phyloP scores from a whole-genome alignment of 1,140 invertebrate genomes.

The Zaprionus vittiger region DNA sequence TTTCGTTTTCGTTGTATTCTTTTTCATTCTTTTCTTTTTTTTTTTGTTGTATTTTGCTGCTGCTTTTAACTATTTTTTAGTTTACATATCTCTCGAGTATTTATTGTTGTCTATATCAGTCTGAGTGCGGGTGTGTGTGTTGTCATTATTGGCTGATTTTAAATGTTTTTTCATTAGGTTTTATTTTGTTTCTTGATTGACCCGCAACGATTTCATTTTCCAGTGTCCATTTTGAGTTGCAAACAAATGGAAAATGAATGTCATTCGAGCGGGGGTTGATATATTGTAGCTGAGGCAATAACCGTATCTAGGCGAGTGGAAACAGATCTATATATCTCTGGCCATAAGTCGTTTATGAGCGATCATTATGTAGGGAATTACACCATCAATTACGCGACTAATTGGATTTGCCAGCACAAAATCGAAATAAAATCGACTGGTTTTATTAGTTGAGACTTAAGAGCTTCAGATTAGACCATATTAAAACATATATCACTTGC shows the following conservation, averaged over 20 bases:
- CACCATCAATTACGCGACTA: conserved; percentile 3
- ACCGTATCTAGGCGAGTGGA: too few relatives aligned
- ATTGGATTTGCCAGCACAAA: background rate
- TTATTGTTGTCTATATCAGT: conserved; percentile 45
- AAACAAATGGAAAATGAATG: conserved; percentile 40
- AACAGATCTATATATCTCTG: conserved; percentile 10
- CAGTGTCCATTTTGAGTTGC: conserved; percentile 29
- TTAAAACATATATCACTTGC: background rate
- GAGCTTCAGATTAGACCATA: background rate
- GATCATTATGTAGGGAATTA: background rate
- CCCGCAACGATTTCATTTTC: conserved; percentile 8
- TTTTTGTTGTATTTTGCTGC: conserved; percentile 9
- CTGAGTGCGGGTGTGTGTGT: conserved; percentile 42
- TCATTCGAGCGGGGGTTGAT: background rate
- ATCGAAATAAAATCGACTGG: background rate
- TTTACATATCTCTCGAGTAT: conserved; percentile 65
- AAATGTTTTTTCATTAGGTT: conserved; percentile 51
- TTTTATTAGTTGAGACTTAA: background rate
- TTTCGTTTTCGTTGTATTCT: conserved; percentile 42
- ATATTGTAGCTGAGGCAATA: conserved; percentile 23
- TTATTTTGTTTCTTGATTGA: conserved; percentile 36
- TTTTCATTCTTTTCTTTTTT: conserved; percentile 11
- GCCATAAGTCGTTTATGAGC: conserved; percentile 10
- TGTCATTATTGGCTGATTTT: conserved; percentile 72
- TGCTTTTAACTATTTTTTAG: conserved; percentile 57